Evolutionary conservation across 1,140 invertebrate genomes (phyloP), one percentile per base, ranked within the genome.

Genomic region (Psix sp.): DNA sequence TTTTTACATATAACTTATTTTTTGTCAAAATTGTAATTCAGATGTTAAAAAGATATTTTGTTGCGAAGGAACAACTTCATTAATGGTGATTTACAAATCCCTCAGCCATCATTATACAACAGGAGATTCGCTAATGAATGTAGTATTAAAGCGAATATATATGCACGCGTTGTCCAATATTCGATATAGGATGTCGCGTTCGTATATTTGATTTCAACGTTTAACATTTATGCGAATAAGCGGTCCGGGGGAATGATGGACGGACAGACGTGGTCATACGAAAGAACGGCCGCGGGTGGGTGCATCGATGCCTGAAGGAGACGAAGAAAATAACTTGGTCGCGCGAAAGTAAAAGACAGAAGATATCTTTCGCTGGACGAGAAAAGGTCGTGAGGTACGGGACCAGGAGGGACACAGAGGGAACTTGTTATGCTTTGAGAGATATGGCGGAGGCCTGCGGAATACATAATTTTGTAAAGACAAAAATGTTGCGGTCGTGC

Each of bases 381-480:
- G 71, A 76, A 77, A 60, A 78, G 60, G 51, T 74, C 39, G 43
- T 36, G 71, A 26, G 40, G 52, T 45, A 62, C 43, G 71, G 54
- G 51, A 72, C 49, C 49, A 48, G 62, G 60, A 76, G 70, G 73
- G 74, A 81, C 76, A 82, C 78, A 80, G 80, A 84, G 83, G 80
- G 78, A 87, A 87, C 83, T 87, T 87, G 85, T 86, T 87, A 87
- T 87, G 86, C 84, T 87, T 87, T 87, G 85, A 86, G 84, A 86
- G 85, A 87, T 87, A 87, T 85, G 84, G 81, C 76, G 81, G 77
- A 84, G 84, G 85, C 83, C 82, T 84, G 86, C 79, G 81, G 86
- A 87, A 87, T 87, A 87, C 84, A 87, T 87, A 87, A 87, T 87
- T 87, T 84, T 85, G 83, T 87, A 86, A 87, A 86, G 85, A 87